Percentiles rank a stretch among this genome's conserved stretches.
Conservation (phyloP, 2,888 invertebrate genomes). For the Oligia fasciuncula region DNA sequence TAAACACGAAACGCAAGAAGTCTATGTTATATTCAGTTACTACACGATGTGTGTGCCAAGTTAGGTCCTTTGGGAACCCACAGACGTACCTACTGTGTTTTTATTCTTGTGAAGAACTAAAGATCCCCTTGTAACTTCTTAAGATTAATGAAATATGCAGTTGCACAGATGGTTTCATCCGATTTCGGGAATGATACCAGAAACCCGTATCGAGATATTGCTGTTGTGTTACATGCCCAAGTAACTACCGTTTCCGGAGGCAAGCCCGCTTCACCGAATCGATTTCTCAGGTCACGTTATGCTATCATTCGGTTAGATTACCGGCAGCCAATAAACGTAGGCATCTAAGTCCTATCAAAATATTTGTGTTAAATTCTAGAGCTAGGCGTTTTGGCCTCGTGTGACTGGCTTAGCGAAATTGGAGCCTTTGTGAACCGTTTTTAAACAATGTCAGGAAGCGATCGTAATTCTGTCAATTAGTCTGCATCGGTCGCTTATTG, state of each 20-base stretch:
- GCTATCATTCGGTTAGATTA: conserved; percentile 37
- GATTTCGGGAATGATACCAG: conserved; percentile 19
- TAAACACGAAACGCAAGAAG: conserved; percentile 35
- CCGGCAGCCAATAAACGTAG: conserved; percentile 24
- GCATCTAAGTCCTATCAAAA: conserved; percentile 42
- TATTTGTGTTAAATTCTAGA: conserved; percentile 39
- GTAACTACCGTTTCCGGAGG: conserved; percentile 27
- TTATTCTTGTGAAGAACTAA: conserved; percentile 31
- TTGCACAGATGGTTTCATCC: conserved; percentile 14
- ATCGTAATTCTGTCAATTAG: conserved; percentile 75
- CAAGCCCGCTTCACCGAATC: conserved; percentile 37
- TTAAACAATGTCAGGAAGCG: conserved; percentile 80
- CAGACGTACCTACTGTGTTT: conserved; percentile 19
- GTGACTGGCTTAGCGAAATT: conserved; percentile 65
- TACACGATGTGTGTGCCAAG: conserved; percentile 40
- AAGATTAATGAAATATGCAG: conserved; percentile 50
- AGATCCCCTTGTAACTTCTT: conserved; percentile 45
- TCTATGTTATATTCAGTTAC: conserved; percentile 47
- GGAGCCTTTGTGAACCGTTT: conserved; percentile 72
- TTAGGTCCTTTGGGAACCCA: conserved; percentile 34
- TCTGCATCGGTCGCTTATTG: conserved; percentile 67
- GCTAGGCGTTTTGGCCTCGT: conserved; percentile 32
- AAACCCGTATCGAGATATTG: conserved; percentile 28
- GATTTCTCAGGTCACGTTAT: conserved; percentile 51
- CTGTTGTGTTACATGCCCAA: conserved; percentile 17